Evolutionary conservation across 2,888 invertebrate genomes (phyloP).

Genomic region (Timema podura): DNA sequence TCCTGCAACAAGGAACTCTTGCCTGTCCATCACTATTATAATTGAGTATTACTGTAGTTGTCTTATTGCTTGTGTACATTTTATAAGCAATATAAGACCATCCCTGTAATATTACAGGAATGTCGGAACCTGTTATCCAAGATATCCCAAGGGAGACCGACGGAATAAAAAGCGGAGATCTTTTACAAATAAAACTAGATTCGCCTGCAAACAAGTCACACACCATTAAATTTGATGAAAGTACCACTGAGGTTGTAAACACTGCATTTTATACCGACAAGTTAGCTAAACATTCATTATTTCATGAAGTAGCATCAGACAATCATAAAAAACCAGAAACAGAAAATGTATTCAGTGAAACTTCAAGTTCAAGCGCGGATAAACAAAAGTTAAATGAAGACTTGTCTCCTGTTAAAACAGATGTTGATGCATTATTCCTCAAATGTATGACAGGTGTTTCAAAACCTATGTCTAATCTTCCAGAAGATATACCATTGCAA

Average conservation of each 20-base stretch:
- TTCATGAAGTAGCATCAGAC: background rate
- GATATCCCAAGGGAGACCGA: constrained; percentile 4
- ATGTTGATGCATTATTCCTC: too few relatives aligned
- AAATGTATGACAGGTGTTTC: too few relatives aligned
- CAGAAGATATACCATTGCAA: too few relatives aligned
- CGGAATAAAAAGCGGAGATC: background rate
- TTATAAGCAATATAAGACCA: constrained; percentile 20
- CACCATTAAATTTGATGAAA: background rate
- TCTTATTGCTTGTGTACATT: constrained; percentile 16
- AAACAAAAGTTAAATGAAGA: too few relatives aligned
- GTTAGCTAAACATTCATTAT: too few relatives aligned
- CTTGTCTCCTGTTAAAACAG: too few relatives aligned
- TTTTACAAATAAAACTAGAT: too few relatives aligned
- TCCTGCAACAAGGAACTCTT: constrained; percentile 20
- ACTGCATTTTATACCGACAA: too few relatives aligned
- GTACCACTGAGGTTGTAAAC: too few relatives aligned
- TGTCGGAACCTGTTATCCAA: constrained; percentile 13
- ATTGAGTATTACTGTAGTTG: background rate
- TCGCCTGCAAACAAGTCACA: background rate
- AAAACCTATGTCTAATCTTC: too few relatives aligned
- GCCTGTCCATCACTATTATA: background rate
- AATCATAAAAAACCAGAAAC: constrained; percentile 3
- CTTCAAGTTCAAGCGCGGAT: too few relatives aligned
- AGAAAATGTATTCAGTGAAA: background rate
- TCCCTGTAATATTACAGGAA: constrained; percentile 19